Evolutionary conservation across 2,113 vertebrate genomes (phyloP).

Genomic region (Passer montanus): DNA sequence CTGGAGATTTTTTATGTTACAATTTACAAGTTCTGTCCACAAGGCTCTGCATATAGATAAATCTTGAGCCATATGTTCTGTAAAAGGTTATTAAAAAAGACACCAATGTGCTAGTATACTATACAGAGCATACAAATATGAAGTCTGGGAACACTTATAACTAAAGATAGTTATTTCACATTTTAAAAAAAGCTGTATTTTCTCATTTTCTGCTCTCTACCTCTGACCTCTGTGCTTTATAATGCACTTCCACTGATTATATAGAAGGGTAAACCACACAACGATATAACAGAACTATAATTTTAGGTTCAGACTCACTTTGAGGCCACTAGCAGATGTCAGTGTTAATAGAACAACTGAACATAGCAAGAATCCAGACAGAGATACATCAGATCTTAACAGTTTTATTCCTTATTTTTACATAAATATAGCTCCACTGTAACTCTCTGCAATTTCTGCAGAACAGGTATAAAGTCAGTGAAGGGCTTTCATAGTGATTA

Average conservation of each 20-base stretch:
- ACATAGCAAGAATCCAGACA: not conserved
- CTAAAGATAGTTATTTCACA: not conserved
- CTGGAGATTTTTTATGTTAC: conserved; percentile 9
- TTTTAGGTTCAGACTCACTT: not conserved
- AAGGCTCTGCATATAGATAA: not conserved
- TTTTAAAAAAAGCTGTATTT: not conserved
- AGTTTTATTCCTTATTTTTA: not conserved
- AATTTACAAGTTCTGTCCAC: not conserved
- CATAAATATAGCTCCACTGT: not conserved
- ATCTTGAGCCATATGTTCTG: not conserved
- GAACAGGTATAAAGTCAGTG: not conserved
- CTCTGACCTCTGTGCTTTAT: not conserved
- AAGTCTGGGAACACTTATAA: not conserved
- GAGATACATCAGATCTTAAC: not conserved
- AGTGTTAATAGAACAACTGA: not conserved
- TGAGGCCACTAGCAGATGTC: not conserved
- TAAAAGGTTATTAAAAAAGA: conserved; percentile 22
- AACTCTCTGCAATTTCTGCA: not conserved
- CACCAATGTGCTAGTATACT: not conserved
- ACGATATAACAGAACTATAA: not conserved
- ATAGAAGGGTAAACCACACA: not conserved
- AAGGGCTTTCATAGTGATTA: not conserved
- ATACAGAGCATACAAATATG: not conserved
- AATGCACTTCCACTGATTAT: not conserved
- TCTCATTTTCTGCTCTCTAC: not conserved